phyloP scores from a whole-genome alignment of 53 echinoderm and acorn worm species.

The Actinopyga echinites region DNA sequence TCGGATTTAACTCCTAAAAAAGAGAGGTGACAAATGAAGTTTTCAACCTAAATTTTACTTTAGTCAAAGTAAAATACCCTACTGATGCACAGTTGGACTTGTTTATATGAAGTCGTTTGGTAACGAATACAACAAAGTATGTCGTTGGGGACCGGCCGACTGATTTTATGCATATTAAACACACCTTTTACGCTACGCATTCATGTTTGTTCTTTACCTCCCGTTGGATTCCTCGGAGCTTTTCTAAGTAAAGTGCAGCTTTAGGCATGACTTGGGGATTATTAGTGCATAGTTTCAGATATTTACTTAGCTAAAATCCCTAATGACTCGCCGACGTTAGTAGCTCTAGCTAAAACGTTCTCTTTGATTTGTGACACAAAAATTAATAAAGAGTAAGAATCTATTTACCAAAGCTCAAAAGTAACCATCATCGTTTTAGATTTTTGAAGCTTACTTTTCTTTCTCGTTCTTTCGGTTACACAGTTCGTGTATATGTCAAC shows the following conservation, averaged over 20 bases:
- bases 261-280: slow-evolving; percentile 4
- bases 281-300: slow-evolving; percentile 17
- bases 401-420: slow-evolving; percentile 22
- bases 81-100: too few relatives aligned
- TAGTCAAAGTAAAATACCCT: too few relatives aligned
- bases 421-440: too few relatives aligned
- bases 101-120: not conserved
- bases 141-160: slow-evolving; percentile 6
- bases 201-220: not conserved
- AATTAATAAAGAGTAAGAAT: slow-evolving; percentile 28
- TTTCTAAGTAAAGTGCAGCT: slow-evolving; percentile 2
- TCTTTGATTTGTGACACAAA: slow-evolving; percentile 1
- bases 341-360: slow-evolving; percentile 4
- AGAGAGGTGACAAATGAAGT: too few relatives aligned
- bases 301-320: slow-evolving; percentile 31
- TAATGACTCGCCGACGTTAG: slow-evolving; percentile 5
- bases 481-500: too few relatives aligned
- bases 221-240: slow-evolving; percentile 10
- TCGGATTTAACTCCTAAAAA: too few relatives aligned
- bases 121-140: slow-evolving; percentile 14
- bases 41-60: too few relatives aligned
- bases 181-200: slow-evolving; percentile 18
- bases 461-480: too few relatives aligned
- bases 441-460: too few relatives aligned
- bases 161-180: slow-evolving; percentile 28